Evolutionary conservation across 2,113 vertebrate genomes (phyloP).

Genomic region (Athene cunicularia): DNA sequence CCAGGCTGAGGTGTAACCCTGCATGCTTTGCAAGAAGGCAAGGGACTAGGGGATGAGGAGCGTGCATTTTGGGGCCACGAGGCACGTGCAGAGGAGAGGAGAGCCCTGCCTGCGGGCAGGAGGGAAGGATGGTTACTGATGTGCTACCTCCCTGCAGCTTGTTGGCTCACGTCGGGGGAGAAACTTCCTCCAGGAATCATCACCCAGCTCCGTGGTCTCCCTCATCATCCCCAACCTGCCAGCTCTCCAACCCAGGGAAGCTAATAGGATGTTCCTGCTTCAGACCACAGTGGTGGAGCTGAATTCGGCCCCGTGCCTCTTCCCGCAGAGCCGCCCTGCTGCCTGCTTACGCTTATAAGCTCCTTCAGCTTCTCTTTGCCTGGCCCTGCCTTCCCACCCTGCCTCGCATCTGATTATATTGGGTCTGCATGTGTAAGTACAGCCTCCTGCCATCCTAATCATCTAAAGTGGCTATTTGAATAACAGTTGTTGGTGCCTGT

Average conservation of each 20-base stretch:
- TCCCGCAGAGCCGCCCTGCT: neutral
- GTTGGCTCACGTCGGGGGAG: accelerated
- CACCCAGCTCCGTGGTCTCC: neutral
- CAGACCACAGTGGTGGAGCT: neutral
- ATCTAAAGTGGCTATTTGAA: slow-evolving; percentile 71
- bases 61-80: neutral
- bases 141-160: neutral
- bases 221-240: neutral
- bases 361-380: neutral
- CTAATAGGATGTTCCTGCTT: neutral
- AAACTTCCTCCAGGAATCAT: neutral
- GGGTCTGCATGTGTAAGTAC: slow-evolving; percentile 63
- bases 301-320: neutral
- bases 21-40: neutral
- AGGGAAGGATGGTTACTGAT: neutral
- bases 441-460: slow-evolving; percentile 68
- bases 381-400: neutral
- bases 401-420: slow-evolving; percentile 3
- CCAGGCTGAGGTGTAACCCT: accelerated
- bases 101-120: neutral
- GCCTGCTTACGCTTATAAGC: neutral
- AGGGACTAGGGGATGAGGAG: neutral
- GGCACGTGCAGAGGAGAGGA: accelerated
- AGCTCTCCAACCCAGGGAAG: neutral
- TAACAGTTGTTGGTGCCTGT: slow-evolving; percentile 68